Percentiles rank a stretch among this genome's conserved stretches.
These are phyloP conservation scores for Procavia capensis DNA, from an alignment of 2,113 vertebrate species.

Conservation along the genomic window DNA sequence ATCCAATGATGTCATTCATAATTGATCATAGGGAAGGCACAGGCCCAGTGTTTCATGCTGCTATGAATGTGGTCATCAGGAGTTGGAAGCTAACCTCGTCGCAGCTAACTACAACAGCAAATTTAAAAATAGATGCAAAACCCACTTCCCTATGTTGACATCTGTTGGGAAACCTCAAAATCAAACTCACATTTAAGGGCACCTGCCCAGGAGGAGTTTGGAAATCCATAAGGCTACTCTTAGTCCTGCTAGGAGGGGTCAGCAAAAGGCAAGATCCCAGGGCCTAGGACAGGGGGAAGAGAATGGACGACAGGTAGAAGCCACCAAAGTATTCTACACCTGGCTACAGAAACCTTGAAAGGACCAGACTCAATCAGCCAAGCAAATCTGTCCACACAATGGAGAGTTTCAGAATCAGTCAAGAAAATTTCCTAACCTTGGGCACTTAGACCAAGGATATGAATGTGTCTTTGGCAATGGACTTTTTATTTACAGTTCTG, in stretches of 20 bases:
- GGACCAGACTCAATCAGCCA: background rate
- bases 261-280: constrained; percentile 14
- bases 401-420: background rate
- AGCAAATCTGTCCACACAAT: background rate
- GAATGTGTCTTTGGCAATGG: background rate
- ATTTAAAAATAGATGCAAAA: background rate
- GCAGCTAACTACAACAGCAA: constrained; percentile 22
- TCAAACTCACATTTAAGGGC: background rate
- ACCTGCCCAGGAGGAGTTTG: background rate
- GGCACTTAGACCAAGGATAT: background rate
- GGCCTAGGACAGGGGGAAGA: background rate
- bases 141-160: no score
- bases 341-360: background rate
- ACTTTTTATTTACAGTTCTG: background rate
- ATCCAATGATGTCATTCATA: background rate
- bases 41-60: background rate
- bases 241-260: background rate
- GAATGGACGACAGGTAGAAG: background rate
- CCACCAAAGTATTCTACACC: background rate
- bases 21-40: background rate
- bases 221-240: background rate
- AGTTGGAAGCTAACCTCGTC: background rate
- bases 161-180: background rate
- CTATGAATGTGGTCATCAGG: background rate
- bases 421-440: background rate